Percentiles rank a stretch among this genome's conserved stretches.
Conservation (phyloP, 2,888 invertebrate genomes). For the Spisula subtruncata region DNA sequence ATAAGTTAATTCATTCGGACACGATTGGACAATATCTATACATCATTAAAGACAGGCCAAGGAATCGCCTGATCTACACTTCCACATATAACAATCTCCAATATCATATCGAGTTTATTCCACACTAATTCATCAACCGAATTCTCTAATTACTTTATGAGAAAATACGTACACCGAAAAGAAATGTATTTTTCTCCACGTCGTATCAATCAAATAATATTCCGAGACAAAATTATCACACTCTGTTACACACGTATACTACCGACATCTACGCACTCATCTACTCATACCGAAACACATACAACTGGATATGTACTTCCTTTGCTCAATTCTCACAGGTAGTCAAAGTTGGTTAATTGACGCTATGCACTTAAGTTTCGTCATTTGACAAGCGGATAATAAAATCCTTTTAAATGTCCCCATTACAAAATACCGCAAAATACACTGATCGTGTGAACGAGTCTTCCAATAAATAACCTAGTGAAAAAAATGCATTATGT, state of each 20-base stretch:
- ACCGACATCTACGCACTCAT: neutral
- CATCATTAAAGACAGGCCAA: neutral
- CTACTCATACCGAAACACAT: neutral
- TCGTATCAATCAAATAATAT: neutral
- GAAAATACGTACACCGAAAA: neutral
- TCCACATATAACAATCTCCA: neutral
- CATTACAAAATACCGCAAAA: neutral
- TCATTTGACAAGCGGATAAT: neutral
- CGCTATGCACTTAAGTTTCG: neutral
- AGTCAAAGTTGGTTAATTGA: neutral
- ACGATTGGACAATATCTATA: neutral
- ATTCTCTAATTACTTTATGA: neutral
- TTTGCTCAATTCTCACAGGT: neutral
- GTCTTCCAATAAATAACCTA: neutral
- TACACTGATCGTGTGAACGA: neutral
- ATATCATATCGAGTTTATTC: neutral
- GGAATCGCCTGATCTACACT: neutral
- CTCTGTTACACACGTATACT: neutral
- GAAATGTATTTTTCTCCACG: neutral
- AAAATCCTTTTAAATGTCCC: neutral
- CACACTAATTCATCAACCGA: constrained; percentile 10
- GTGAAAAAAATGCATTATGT: neutral
- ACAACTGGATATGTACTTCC: neutral
- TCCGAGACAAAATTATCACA: neutral
- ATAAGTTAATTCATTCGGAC: neutral